Evolutionary conservation across 2,797 vertebrate genomes (phyloP), one percentile per base, ranked within the genome.

Genomic region (Sylvilagus floridanus): DNA sequence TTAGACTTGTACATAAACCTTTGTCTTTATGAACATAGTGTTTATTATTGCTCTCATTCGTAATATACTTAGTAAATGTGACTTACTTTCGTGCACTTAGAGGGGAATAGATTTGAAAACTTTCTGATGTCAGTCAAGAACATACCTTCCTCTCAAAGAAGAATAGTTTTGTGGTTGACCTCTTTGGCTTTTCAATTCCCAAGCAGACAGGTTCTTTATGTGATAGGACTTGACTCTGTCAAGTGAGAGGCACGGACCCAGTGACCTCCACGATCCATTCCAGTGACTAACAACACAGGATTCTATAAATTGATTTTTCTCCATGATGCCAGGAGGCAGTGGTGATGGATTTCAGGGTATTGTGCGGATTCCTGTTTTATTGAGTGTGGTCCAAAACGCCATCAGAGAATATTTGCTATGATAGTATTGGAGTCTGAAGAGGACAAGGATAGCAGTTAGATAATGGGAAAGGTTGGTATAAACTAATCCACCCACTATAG

Each of bases 401-500:
- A 47, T 63, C 77, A 93, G 35, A 82, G 30, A 86, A 63, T 90
- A 73, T 93, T 88, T 78, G 75, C 72, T 81, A 75, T 52, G 57
- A 82, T 63, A 21, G 3, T 32, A 75, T 91, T 93, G 71, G n/a
- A 63, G 1, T 86, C 69, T 84, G 37, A 93, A 94, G 84, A 87
- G 22, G 65, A 26, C 30, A 37, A 76, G 60, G 21, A 84, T 93
- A 65, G 22, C 32, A 69, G 3, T 82, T 82, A 71, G 69, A 69
- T 95, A 82, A 76, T 30, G 10, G 63, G 71, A 47, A 71, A 76
- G 8, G 60, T n/a, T 42, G 17, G 17, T 32, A 9, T 88, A 93
- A 96, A 96, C 76, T 83, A 78, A 94, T 89, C 54, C n/a, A 68
- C 47, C 94, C 66, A 35, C 63, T 52, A 13, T 24, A 62, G 54